Percentiles rank a stretch among this genome's conserved stretches.
phyloP scores from a whole-genome alignment of 2,888 invertebrate genomes.

The Timandra comae region DNA sequence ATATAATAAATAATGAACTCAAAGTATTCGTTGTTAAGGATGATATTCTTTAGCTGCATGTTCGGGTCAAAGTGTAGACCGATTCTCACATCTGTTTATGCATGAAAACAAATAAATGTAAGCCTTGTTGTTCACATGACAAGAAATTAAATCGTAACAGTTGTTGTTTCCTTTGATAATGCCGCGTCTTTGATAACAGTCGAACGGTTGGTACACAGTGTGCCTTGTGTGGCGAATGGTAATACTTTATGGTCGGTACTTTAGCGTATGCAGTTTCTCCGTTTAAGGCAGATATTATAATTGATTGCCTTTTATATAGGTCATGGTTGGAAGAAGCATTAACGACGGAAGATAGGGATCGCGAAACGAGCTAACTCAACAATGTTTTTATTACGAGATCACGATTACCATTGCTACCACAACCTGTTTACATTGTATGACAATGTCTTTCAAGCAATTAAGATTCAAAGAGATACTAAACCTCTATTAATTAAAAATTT shows the following conservation, averaged over 20 bases:
- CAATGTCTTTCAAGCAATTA: slow-evolving; percentile 1
- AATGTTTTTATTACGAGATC: slow-evolving; percentile 24
- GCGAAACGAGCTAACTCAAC: slow-evolving; percentile 31
- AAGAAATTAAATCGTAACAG: slow-evolving; percentile 43
- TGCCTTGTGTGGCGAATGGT: slow-evolving; percentile 12
- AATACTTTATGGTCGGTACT: slow-evolving; percentile 42
- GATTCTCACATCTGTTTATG: slow-evolving; percentile 45
- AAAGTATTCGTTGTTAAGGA: slow-evolving; percentile 39
- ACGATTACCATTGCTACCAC: slow-evolving; percentile 16
- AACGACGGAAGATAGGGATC: slow-evolving; percentile 46
- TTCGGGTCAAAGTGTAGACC: slow-evolving; percentile 55
- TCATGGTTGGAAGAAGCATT: slow-evolving; percentile 41
- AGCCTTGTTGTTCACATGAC: slow-evolving; percentile 37
- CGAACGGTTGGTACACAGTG: slow-evolving; percentile 24
- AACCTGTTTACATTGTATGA: slow-evolving; percentile 15
- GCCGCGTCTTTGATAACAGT: slow-evolving; percentile 57
- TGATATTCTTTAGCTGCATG: slow-evolving; percentile 39
- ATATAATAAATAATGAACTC: slow-evolving; percentile 41
- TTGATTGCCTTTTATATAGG: slow-evolving; percentile 54
- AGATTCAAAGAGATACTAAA: not conserved
- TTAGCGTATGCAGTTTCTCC: slow-evolving; percentile 44
- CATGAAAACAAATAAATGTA: slow-evolving; percentile 37
- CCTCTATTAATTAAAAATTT: too few relatives aligned
- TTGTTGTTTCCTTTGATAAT: slow-evolving; percentile 48
- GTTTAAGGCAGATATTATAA: slow-evolving; percentile 53